Conservation (phyloP, 2,113 vertebrate genomes). For the Corydoras maculifer region DNA sequence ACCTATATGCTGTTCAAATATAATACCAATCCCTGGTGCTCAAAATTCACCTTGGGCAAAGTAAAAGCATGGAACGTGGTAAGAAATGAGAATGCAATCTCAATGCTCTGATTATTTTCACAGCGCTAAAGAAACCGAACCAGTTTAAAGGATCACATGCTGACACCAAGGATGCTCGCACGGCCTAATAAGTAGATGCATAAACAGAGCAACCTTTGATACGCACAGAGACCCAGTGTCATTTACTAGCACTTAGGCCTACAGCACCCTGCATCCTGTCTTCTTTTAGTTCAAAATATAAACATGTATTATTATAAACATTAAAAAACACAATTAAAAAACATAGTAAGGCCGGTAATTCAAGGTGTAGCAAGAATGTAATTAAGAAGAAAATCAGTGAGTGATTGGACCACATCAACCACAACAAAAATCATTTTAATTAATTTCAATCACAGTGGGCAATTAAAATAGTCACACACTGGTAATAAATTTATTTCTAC, state of each 20-base stretch:
- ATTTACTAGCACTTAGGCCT: neutral
- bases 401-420: too few species aligned
- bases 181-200: conserved; percentile 29
- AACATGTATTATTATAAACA: neutral
- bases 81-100: neutral
- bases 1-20: conserved; percentile 43
- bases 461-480: too few species aligned
- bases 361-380: too few species aligned
- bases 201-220: conserved; percentile 48
- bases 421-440: too few species aligned
- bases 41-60: conserved; percentile 9
- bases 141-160: conserved; percentile 46
- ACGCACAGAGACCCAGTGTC: conserved; percentile 16
- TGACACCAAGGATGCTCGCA: conserved; percentile 17
- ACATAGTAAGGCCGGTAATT: too few species aligned
- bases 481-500: too few species aligned
- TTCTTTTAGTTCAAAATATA: neutral
- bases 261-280: neutral
- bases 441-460: too few species aligned
- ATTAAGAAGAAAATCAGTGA: too few species aligned
- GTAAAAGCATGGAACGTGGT: neutral
- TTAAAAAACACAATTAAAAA: too few species aligned
- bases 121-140: neutral
- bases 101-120: neutral
- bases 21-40: conserved; percentile 23